Conservation (phyloP, 2,888 invertebrate species). For the Sarcophaga rosellei region DNA sequence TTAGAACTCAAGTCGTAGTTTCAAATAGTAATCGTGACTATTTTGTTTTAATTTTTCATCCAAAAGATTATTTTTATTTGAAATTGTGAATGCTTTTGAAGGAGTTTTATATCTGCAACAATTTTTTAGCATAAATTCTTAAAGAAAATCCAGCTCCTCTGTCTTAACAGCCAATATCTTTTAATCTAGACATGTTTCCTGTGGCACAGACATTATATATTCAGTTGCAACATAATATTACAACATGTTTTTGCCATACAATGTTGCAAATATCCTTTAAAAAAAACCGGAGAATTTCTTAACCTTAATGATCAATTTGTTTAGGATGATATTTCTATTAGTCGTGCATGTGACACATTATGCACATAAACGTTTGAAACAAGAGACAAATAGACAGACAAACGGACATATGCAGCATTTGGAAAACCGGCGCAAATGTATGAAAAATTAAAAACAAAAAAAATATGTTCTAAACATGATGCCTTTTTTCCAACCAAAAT, state of each 20-base stretch:
- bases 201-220: not conserved
- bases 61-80: no score
- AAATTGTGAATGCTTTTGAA: no score
- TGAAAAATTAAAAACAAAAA: not conserved
- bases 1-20: no score
- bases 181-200: no score
- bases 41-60: no score
- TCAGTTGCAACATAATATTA: no score
- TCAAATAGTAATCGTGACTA: no score
- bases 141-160: no score
- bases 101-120: no score
- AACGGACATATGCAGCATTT: conserved; percentile 37
- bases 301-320: conserved; percentile 72
- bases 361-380: not conserved
- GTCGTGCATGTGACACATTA: conserved; percentile 43
- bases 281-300: conserved; percentile 21
- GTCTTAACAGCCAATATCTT: no score
- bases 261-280: conserved; percentile 52
- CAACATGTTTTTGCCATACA: conserved; percentile 13
- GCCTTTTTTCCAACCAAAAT: conserved; percentile 22
- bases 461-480: not conserved
- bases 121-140: no score
- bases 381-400: conserved; percentile 6
- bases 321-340: conserved; percentile 71
- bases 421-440: not conserved